phyloP scores from a whole-genome alignment of 1,140 invertebrate genomes.

The Bilobella aurantiaca region DNA sequence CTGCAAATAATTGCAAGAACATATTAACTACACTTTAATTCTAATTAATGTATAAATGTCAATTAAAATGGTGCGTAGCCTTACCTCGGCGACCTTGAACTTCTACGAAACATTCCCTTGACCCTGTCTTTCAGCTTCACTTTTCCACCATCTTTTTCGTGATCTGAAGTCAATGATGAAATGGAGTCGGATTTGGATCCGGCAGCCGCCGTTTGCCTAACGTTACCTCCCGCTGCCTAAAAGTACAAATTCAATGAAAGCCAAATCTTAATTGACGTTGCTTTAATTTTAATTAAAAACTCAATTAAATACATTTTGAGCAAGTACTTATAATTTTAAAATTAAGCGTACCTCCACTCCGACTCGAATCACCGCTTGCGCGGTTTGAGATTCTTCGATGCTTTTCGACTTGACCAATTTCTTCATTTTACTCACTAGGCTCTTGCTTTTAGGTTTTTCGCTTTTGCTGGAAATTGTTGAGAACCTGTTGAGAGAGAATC shows the following conservation, averaged over 20 bases:
- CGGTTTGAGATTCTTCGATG: conserved; percentile 48
- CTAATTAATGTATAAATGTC: neutral
- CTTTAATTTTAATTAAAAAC: neutral
- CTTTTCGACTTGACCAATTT: conserved; percentile 73
- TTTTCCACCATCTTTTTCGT: conserved; percentile 52
- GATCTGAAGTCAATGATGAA: conserved; percentile 60
- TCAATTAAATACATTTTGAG: neutral
- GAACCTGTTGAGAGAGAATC: conserved; percentile 43
- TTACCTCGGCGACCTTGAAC: conserved; percentile 36
- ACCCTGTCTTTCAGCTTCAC: conserved; percentile 56
- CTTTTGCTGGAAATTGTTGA: conserved; percentile 74
- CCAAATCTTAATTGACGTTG: neutral
- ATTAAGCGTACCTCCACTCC: conserved; percentile 35
- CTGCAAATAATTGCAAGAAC: conserved; percentile 5
- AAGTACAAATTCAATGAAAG: too few relatives aligned
- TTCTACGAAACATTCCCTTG: conserved; percentile 68
- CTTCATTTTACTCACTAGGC: conserved; percentile 70
- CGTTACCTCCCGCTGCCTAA: too few relatives aligned
- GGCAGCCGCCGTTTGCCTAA: conserved; percentile 20
- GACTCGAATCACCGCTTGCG: conserved; percentile 35
- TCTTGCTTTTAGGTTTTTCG: conserved; percentile 73
- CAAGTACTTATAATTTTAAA: neutral
- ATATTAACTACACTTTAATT: neutral
- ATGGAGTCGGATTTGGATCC: conserved; percentile 55
- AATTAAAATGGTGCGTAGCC: conserved; percentile 1